phyloP scores from a whole-genome alignment of 92 coral and sea anemone genomes.

The Epizoanthus rinbou region DNA sequence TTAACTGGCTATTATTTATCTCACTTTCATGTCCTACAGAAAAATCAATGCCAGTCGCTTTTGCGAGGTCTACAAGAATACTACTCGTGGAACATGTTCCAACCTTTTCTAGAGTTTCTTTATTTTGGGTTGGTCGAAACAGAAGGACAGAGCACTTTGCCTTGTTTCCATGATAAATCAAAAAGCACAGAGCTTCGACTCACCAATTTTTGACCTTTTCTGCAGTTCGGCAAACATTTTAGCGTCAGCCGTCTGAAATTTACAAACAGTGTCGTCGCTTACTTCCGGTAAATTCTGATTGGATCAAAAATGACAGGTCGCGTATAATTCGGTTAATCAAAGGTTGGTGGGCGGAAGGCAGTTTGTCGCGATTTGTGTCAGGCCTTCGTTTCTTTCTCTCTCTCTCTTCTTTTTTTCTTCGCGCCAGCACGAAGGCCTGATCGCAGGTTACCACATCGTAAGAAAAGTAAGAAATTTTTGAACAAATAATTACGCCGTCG shows the following conservation, averaged over 20 bases:
- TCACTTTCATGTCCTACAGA: constrained; percentile 22
- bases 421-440: constrained; percentile 15
- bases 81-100: constrained; percentile 28
- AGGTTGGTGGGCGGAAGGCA: constrained; percentile 1
- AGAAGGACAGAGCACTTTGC: constrained; percentile 33
- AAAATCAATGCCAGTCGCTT: constrained; percentile 30
- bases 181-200: constrained; percentile 30
- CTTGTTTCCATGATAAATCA: constrained; percentile 22
- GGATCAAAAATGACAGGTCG: constrained; percentile 20
- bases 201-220: constrained; percentile 31
- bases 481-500: no score
- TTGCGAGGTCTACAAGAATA: constrained; percentile 35
- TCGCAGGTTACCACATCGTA: constrained; percentile 22
- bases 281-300: constrained; percentile 33
- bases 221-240: constrained; percentile 13
- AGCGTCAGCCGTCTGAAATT: constrained; percentile 30
- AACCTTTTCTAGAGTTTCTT: constrained; percentile 12
- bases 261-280: constrained; percentile 8
- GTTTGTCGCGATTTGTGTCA: no score
- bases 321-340: constrained; percentile 22
- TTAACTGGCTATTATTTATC: not conserved
- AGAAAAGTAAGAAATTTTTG: no score
- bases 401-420: not conserved
- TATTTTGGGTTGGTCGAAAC: constrained; percentile 28
- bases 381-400: constrained; percentile 27